Evolutionary conservation across 2,797 vertebrate genomes (phyloP).

Genomic region (Enteromius fasciolatus): DNA sequence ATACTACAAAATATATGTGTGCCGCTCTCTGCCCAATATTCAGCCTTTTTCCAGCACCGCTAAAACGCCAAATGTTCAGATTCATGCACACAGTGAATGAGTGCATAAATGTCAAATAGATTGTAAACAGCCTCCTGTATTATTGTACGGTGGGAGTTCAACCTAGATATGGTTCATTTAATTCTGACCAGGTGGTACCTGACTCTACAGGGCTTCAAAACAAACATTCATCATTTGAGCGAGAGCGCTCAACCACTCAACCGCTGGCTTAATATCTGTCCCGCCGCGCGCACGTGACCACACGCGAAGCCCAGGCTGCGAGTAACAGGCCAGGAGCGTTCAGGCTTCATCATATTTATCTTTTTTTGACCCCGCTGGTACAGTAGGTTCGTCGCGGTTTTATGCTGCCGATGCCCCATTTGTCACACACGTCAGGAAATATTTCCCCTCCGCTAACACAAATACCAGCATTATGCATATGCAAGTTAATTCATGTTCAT

Average conservation of each 20-base stretch:
- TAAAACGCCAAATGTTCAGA: conserved; percentile 49
- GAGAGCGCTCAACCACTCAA: neutral
- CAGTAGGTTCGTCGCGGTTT: neutral
- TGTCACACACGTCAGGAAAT: conserved; percentile 24
- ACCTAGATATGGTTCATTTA: conserved; percentile 55
- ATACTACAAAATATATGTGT: conserved; percentile 15
- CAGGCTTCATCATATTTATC: conserved; percentile 37
- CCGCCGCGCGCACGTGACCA: conserved; percentile 20
- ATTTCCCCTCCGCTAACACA: conserved; percentile 25
- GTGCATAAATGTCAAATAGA: conserved; percentile 43
- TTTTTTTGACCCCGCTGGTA: conserved; percentile 15
- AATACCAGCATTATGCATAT: conserved; percentile 46
- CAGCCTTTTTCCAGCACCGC: conserved; percentile 6
- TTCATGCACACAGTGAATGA: conserved; percentile 36
- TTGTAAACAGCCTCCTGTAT: conserved; percentile 46
- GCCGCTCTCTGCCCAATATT: neutral
- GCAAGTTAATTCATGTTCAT: conserved; percentile 52
- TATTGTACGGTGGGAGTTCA: conserved; percentile 40
- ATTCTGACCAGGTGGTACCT: conserved; percentile 47
- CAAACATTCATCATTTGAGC: conserved; percentile 43
- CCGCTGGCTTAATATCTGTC: conserved; percentile 27
- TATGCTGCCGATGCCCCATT: conserved; percentile 5
- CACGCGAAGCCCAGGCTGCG: neutral
- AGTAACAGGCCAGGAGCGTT: conserved; percentile 33
- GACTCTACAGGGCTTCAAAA: conserved; percentile 36